Base-by-base conservation (phyloP, 2,113 vertebrate species). In the Syngnathus scovelli region DNA sequence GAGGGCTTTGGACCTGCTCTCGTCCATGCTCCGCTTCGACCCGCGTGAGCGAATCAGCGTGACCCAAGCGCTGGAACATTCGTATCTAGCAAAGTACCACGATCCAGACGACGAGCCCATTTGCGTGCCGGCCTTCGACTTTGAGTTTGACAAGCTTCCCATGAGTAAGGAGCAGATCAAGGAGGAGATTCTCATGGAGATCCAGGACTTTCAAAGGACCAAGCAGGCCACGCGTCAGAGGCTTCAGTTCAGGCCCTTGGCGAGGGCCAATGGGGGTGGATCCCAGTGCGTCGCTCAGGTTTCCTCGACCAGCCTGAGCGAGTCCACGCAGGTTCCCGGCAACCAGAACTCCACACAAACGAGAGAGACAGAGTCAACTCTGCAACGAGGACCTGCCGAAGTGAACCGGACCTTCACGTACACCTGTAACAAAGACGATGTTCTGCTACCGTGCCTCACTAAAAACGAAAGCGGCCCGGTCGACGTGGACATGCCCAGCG, bases 401-500 rank as follows among this genome's bases (percentile, higher is more conserved):
- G 75, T 46, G 19, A 81, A 64, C 33, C 81, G 70, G 27, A 9
- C 77, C 15, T 85, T 85, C 19, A 51, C 68, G 23, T 68, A 77
- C 33, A 67, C 70, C 46, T 89, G 89, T 66, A 77, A 61, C 63
- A 83, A 91, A 67, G 76, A 82, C 15, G 62, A 54, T 61, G 87
- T 83, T 43, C 64, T 69, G 51, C 67, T 91, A 59, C 71, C 83
- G 46, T 78, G 75, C 1, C 81, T 91, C 49, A 79, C 79, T 4
- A 84, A 89, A 71, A 74, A 69, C 15, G 83, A 86, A 65, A 72
- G 82, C 18, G 93, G 88, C 36, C 87, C 91, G 0, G 74, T 86
- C 2, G 95, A 98, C 0, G 92, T 98, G 56, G 96, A 97, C 79
- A 98, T 97, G 95, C 92, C 93, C 6, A 97, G 95, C 62, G 93